A percentile compares a stretch with the other conserved stretches of the same genome.
These are phyloP conservation scores for Xenus cinereus DNA, from an alignment of 2,113 vertebrate genomes.

Conservation along the genomic window DNA sequence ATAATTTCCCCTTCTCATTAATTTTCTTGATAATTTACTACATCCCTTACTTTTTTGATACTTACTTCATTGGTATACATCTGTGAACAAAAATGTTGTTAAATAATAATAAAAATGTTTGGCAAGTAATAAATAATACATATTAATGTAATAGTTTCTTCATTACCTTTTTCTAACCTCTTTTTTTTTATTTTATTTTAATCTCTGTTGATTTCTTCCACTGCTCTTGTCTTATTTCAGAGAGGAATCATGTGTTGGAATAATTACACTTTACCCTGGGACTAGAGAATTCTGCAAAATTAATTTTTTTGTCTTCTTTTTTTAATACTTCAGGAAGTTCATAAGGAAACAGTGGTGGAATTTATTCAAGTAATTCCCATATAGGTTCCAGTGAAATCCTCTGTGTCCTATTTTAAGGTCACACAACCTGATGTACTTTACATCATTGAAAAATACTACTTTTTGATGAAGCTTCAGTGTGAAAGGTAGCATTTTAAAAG, in stretches of 20 bases:
- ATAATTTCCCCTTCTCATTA: neutral
- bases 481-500: neutral
- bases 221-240: neutral
- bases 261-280: neutral
- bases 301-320: neutral
- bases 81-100: neutral
- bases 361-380: neutral
- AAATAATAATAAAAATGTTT: neutral
- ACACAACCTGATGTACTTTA: neutral
- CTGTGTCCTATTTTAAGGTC: neutral
- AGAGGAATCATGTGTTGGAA: neutral
- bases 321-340: neutral
- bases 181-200: neutral
- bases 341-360: neutral
- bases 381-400: neutral
- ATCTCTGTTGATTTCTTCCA: neutral
- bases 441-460: neutral
- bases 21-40: neutral
- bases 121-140: neutral
- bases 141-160: neutral
- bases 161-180: neutral
- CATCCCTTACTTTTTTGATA: neutral
- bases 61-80: rapidly evolving
- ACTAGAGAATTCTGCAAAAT: neutral
- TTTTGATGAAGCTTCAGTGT: neutral